These are phyloP conservation scores for Naja naja DNA, from an alignment of 2,113 vertebrate species.

Conservation along the genomic window DNA sequence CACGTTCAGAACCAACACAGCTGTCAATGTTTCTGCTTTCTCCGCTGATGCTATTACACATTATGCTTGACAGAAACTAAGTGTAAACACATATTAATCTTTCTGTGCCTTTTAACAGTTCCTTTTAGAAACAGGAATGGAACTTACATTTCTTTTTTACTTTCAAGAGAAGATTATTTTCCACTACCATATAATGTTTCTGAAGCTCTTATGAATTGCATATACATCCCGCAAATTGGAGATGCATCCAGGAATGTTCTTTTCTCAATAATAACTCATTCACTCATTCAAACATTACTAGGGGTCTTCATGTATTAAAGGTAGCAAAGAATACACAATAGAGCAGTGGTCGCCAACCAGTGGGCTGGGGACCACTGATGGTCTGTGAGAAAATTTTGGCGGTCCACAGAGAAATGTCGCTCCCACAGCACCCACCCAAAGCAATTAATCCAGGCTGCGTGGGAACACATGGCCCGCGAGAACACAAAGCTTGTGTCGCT, in stretches of 20 bases:
- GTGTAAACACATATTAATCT: neutral
- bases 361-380: too few relatives aligned
- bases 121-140: neutral
- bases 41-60: neutral
- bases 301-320: neutral
- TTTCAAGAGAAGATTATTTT: neutral
- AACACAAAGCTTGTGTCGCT: too few relatives aligned
- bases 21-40: conserved; percentile 20
- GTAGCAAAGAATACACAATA: neutral
- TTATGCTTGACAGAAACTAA: neutral
- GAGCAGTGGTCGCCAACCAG: neutral
- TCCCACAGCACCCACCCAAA: too few relatives aligned
- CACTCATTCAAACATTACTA: neutral
- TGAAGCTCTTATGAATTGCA: neutral
- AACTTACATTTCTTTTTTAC: neutral
- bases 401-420: too few relatives aligned
- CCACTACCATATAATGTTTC: neutral
- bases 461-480: too few relatives aligned
- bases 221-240: neutral
- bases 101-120: neutral
- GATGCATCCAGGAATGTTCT: neutral
- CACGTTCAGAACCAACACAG: neutral
- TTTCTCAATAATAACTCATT: neutral
- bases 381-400: too few relatives aligned
- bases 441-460: too few relatives aligned